Evolutionary conservation across 1,140 invertebrate genomes (phyloP), one percentile per base, ranked within the genome.

Genomic region (Argopecten irradians): DNA sequence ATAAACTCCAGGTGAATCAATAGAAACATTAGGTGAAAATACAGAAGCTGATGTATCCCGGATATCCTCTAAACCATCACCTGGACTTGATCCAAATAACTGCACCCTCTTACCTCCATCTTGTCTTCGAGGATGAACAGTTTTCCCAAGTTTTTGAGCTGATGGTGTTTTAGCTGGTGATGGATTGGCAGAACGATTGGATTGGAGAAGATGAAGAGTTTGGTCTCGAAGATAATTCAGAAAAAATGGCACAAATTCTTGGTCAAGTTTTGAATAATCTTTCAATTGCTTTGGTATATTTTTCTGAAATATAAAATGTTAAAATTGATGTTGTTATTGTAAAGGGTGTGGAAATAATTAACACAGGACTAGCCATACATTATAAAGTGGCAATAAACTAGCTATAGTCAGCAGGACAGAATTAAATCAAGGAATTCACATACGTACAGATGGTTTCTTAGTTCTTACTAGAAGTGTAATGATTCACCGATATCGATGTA

Each of bases 211-310:
- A 85, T 92, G 93, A 3, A 91, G 86, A 32, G 91, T 93, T 71
- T 93, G 88, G 87, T 93, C 93, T 35, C 93, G 82, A n/a, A 93
- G 86, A 46, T 92, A 92, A 88, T 93, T 93, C 0, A 93, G 71
- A 86, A 93, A 92, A 43, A 89, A 93, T 16, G 93, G 93, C 46
- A 93, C 89, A 90, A 93, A 93, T 84, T 93, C 93, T 55, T 90
- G 90, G n/a, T 86, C 86, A 83, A 90, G 32, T 85, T 90, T 88
- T 32, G 55, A 55, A 28, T 85, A 85, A 16, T 90, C 89, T 19
- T 89, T 35, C 33, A 86, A 46, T 16, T 46, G 35, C n/a, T 36
- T 36, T 28, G 34, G 28, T 16, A 32, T 5, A 34, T 19, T 83
- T 36, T 86, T 82, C 84, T 83, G 34, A 86, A 41, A 34, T 46